Percentiles rank a stretch among this genome's conserved stretches.
These are phyloP conservation scores for Lasioglossum figueresi DNA, from an alignment of 2,888 invertebrate genomes.

Conservation along the genomic window DNA sequence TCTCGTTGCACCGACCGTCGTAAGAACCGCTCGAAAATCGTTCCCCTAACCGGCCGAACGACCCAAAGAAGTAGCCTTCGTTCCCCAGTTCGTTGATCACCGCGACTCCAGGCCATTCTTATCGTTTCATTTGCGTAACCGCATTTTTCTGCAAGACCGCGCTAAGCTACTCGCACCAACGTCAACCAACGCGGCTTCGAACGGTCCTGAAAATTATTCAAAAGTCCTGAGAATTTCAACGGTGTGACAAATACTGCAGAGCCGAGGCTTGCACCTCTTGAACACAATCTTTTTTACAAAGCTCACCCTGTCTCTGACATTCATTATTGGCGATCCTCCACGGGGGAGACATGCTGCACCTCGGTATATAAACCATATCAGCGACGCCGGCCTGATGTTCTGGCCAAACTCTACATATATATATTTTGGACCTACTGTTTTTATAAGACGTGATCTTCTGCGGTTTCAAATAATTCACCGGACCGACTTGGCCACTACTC, in stretches of 20 bases:
- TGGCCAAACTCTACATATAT: no score
- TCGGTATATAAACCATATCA: no score
- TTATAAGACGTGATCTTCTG: no score
- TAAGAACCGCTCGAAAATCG: conserved; percentile 61
- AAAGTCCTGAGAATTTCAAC: no score
- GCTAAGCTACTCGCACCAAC: no score
- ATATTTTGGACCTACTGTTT: no score
- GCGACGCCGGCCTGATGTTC: no score
- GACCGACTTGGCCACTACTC: background rate
- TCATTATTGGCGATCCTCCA: no score
- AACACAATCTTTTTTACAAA: background rate
- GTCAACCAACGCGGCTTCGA: background rate
- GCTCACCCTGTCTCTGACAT: background rate
- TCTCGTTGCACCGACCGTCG: conserved; percentile 19
- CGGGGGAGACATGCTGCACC: no score
- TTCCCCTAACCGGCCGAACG: conserved; percentile 27
- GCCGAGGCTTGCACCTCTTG: no score
- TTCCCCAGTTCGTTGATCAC: conserved; percentile 66
- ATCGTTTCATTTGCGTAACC: conserved; percentile 54
- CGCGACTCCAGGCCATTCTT: conserved; percentile 53
- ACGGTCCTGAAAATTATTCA: background rate
- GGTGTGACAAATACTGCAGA: no score
- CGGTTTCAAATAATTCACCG: conserved; percentile 47
- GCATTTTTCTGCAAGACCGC: conserved; percentile 46
- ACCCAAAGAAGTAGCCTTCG: conserved; percentile 69